Evolutionary conservation across 2,888 invertebrate genomes (phyloP).

Genomic region (Hirtodrosophila cameraria): DNA sequence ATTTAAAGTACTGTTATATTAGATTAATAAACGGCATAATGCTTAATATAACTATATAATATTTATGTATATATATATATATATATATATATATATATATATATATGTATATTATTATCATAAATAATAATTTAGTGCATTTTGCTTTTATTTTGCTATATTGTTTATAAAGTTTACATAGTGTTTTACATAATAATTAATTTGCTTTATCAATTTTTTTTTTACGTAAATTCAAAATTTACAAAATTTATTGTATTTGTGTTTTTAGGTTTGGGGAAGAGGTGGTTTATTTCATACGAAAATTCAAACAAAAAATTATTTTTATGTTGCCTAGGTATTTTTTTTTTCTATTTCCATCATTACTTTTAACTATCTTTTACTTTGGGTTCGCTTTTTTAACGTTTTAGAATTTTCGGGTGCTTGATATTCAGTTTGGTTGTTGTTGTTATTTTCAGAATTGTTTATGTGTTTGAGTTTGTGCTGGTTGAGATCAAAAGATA

Average conservation of each 20-base stretch:
- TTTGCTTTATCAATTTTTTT: conserved; percentile 36
- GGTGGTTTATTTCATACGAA: conserved; percentile 19
- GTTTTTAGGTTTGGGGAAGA: background rate
- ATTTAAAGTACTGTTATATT: conserved; percentile 63
- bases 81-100: conserved; percentile 34
- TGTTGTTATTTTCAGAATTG: conserved; percentile 32
- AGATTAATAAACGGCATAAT: conserved; percentile 63
- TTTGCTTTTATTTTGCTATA: conserved; percentile 72
- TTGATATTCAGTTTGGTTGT: conserved; percentile 21
- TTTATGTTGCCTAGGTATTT: conserved; percentile 12
- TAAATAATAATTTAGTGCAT: conserved; percentile 79
- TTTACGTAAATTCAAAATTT: conserved; percentile 76
- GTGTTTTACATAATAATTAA: conserved; percentile 55
- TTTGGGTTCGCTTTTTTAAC: conserved; percentile 58
- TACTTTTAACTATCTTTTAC: conserved; percentile 73
- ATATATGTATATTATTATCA: conserved; percentile 49
- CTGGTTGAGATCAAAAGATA: conserved; percentile 81
- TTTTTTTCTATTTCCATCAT: conserved; percentile 3
- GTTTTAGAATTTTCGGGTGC: conserved; percentile 32
- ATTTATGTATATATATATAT: conserved; percentile 28
- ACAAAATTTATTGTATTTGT: conserved; percentile 66
- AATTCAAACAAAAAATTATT: conserved; percentile 26
- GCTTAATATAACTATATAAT: conserved; percentile 32
- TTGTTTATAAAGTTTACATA: conserved; percentile 52
- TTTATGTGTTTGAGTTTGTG: conserved; percentile 46